Percentiles rank a stretch among this genome's conserved stretches.
phyloP scores from a whole-genome alignment of 2,888 invertebrate species.

The Caenorhabditis virilis region DNA sequence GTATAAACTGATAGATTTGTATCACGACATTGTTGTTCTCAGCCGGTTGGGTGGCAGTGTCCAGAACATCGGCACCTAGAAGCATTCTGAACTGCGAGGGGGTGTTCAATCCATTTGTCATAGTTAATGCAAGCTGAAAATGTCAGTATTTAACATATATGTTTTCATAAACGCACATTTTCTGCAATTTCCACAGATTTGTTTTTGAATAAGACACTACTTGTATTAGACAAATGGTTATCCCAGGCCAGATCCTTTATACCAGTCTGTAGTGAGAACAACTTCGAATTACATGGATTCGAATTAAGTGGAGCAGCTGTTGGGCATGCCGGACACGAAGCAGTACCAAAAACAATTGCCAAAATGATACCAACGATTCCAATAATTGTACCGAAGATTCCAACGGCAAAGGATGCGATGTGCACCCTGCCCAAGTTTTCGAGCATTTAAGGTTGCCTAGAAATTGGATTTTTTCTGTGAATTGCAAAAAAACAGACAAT shows the following conservation, averaged over 20 bases:
- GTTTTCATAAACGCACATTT: too few relatives aligned
- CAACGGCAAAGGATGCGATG: conserved; percentile 34
- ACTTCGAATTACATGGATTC: conserved; percentile 15
- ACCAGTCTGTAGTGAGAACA: conserved; percentile 18
- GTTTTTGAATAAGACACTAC: neutral
- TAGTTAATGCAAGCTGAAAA: too few relatives aligned
- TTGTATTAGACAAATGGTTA: neutral
- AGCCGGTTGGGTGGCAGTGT: too few relatives aligned
- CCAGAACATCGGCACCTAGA: too few relatives aligned
- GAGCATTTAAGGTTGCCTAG: too few relatives aligned
- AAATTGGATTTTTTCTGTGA: too few relatives aligned
- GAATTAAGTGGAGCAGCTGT: conserved; percentile 7
- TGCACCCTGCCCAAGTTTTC: conserved; percentile 23
- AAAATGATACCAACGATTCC: conserved; percentile 32
- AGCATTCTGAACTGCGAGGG: too few relatives aligned
- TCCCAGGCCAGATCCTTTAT: conserved; percentile 13
- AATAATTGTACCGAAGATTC: conserved; percentile 21
- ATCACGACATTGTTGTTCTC: too few relatives aligned
- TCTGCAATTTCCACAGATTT: conserved; percentile 1
- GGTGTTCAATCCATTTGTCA: too few relatives aligned
- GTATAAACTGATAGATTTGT: too few relatives aligned
- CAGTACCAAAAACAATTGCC: conserved; percentile 36
- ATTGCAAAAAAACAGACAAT: too few relatives aligned
- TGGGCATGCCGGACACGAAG: conserved; percentile 18
- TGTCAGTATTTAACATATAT: too few relatives aligned